Percentiles rank a stretch among this genome's conserved stretches.
Conservation (phyloP, 2,888 invertebrate species). For the Cancer borealis region DNA sequence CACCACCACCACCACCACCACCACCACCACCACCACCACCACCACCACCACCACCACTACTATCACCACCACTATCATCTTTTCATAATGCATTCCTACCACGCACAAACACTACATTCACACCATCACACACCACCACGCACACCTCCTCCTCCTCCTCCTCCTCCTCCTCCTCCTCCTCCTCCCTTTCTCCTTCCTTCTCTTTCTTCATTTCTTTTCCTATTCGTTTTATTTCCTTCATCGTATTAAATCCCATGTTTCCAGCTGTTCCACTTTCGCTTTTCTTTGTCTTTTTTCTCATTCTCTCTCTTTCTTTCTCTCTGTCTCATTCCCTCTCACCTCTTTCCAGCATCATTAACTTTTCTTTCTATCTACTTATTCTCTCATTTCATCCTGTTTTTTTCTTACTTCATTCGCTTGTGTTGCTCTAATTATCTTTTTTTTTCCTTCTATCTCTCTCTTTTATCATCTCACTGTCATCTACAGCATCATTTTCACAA, state of each 20-base stretch:
- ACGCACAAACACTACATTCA: not conserved
- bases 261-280: not conserved
- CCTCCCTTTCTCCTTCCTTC: not conserved
- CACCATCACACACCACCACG: not conserved
- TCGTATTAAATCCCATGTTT: not conserved
- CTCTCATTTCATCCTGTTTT: not conserved
- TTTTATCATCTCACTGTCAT: not conserved
- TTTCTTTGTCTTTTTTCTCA: not conserved
- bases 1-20: conserved; percentile 22
- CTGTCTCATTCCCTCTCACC: conserved; percentile 45
- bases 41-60: not conserved
- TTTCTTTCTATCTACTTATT: not conserved
- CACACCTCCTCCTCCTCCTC: too few relatives aligned
- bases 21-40: conserved; percentile 37
- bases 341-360: not conserved
- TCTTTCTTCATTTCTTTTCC: not conserved
- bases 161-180: not conserved
- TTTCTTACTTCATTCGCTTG: too few relatives aligned
- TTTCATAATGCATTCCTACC: not conserved
- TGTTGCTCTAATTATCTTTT: too few relatives aligned
- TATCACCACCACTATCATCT: not conserved
- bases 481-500: not conserved
- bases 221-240: not conserved
- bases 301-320: conserved; percentile 42
- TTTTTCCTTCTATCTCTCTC: not conserved